Conservation (phyloP, 2,797 vertebrate species). For the Fringilla coelebs region DNA sequence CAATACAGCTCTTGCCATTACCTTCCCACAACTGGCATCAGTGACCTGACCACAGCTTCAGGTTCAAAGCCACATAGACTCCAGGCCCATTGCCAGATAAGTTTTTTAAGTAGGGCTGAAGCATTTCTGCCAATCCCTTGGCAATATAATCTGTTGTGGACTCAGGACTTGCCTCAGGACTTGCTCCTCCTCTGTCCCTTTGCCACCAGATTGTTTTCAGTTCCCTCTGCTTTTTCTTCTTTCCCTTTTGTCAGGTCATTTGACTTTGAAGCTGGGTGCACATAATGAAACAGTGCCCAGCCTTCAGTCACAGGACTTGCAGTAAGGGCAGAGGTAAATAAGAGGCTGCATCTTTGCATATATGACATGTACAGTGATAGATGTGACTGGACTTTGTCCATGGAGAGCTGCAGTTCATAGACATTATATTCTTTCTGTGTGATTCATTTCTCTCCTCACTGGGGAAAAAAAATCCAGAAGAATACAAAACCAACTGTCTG, state of each 20-base stretch:
- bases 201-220: background rate
- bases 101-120: background rate
- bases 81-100: background rate
- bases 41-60: background rate
- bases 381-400: background rate
- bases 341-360: background rate
- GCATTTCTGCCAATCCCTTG: background rate
- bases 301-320: background rate
- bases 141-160: background rate
- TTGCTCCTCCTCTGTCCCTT: background rate
- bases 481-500: background rate
- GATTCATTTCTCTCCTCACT: background rate
- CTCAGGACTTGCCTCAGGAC: background rate
- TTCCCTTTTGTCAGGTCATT: background rate
- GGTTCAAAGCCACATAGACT: background rate
- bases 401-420: background rate
- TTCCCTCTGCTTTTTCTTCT: background rate
- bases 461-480: background rate
- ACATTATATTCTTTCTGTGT: background rate
- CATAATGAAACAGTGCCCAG: rapidly evolving
- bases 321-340: background rate
- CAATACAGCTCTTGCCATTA: background rate
- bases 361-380: background rate
- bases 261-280: background rate
- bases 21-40: background rate